Conservation (phyloP, 2,797 vertebrate genomes). For the Hybognathus amarus region DNA sequence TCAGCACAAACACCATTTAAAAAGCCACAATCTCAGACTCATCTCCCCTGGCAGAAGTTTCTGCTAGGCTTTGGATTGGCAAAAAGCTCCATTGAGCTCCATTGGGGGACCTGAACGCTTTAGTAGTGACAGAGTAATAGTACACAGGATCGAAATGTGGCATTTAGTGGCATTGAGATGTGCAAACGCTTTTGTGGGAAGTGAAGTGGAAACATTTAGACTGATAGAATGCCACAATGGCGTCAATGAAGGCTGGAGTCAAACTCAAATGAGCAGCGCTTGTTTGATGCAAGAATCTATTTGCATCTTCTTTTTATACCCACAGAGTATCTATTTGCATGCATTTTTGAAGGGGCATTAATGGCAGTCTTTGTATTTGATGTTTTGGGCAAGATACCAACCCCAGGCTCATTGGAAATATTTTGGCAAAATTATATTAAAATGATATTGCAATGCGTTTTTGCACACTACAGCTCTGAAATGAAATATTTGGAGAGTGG, state of each 20-base stretch:
- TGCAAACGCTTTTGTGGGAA: background rate
- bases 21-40: constrained; percentile 17
- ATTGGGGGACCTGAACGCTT: constrained; percentile 2
- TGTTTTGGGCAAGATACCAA: background rate
- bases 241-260: background rate
- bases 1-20: constrained; percentile 46
- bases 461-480: background rate
- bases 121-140: background rate
- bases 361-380: background rate
- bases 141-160: constrained; percentile 25
- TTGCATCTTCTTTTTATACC: background rate
- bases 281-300: background rate
- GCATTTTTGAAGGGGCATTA: background rate
- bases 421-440: background rate
- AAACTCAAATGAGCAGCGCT: background rate
- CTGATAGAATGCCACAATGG: constrained; percentile 15
- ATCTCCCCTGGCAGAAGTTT: constrained; percentile 18
- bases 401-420: background rate
- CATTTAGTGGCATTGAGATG: constrained; percentile 14
- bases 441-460: background rate
- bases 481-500: background rate
- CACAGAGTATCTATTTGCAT: background rate
- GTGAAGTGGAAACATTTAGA: background rate
- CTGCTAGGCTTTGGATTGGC: background rate
- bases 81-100: constrained; percentile 5